phyloP scores from a whole-genome alignment of 1,140 invertebrate species.

The Apis dorsata region DNA sequence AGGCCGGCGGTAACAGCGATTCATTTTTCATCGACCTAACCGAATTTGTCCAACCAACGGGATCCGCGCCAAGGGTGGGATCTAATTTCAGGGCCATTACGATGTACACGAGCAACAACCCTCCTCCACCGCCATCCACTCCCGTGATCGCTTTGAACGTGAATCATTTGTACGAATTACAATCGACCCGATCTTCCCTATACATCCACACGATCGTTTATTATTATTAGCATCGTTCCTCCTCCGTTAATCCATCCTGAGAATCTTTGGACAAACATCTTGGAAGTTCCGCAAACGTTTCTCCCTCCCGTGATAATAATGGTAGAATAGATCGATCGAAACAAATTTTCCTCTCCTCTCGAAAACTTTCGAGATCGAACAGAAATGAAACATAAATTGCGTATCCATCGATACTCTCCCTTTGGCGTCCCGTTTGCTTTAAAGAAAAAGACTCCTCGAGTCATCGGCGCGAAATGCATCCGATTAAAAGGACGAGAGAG shows the following conservation, averaged over 20 bases:
- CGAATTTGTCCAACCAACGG: slow-evolving; percentile 76
- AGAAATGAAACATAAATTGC: no score
- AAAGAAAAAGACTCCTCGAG: no score
- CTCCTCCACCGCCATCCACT: slow-evolving; percentile 32
- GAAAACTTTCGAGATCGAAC: no score
- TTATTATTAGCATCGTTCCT: slow-evolving; percentile 75
- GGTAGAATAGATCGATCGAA: no score
- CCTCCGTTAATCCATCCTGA: slow-evolving; percentile 13
- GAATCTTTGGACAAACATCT: neutral
- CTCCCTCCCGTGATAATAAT: no score
- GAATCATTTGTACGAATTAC: slow-evolving; percentile 79
- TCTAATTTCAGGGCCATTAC: slow-evolving; percentile 77
- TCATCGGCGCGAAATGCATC: no score
- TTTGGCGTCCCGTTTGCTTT: no score
- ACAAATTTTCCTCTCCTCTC: no score
- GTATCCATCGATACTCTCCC: no score
- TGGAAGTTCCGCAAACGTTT: neutral
- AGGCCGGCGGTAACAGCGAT: slow-evolving; percentile 51
- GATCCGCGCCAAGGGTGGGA: slow-evolving; percentile 72
- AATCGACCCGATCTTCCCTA: slow-evolving; percentile 46
- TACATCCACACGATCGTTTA: slow-evolving; percentile 71
- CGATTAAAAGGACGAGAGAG: no score
- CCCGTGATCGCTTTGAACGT: slow-evolving; percentile 67
- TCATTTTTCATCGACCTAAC: slow-evolving; percentile 78
- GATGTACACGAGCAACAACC: slow-evolving; percentile 69